phyloP scores from a whole-genome alignment of 2,113 vertebrate genomes.

The Rhabdomys dilectus region DNA sequence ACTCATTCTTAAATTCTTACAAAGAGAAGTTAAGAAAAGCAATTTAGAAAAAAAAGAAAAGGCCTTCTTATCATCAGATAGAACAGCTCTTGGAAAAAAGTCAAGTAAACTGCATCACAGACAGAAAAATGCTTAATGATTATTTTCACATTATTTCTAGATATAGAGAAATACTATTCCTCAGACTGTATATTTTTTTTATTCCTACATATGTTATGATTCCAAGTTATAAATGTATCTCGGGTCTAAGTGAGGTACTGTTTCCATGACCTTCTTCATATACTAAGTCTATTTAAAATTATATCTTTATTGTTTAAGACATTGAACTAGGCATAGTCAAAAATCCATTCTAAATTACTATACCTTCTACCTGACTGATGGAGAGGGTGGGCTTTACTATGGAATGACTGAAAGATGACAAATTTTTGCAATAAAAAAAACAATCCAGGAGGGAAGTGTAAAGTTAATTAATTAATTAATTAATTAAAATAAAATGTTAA shows the following conservation, averaged over 20 bases:
- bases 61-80: not conserved
- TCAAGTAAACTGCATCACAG: not conserved
- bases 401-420: not conserved
- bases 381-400: not conserved
- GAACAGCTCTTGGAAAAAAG: not conserved
- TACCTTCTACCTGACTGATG: not conserved
- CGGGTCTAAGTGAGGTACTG: not conserved
- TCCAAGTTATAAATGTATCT: not conserved
- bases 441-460: no score
- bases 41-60: not conserved
- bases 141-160: not conserved
- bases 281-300: not conserved
- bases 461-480: no score
- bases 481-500: no score
- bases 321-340: not conserved
- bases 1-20: conserved; percentile 38
- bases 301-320: conserved; percentile 18
- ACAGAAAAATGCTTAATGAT: not conserved
- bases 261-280: conserved; percentile 23
- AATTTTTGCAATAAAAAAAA: not conserved
- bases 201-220: not conserved
- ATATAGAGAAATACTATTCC: not conserved
- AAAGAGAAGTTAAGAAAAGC: conserved; percentile 12
- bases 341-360: not conserved
- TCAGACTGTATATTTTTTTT: not conserved